Evolutionary conservation across 2,888 invertebrate species (phyloP), one percentile per base, ranked within the genome.

Genomic region (Ophioninae sp.): DNA sequence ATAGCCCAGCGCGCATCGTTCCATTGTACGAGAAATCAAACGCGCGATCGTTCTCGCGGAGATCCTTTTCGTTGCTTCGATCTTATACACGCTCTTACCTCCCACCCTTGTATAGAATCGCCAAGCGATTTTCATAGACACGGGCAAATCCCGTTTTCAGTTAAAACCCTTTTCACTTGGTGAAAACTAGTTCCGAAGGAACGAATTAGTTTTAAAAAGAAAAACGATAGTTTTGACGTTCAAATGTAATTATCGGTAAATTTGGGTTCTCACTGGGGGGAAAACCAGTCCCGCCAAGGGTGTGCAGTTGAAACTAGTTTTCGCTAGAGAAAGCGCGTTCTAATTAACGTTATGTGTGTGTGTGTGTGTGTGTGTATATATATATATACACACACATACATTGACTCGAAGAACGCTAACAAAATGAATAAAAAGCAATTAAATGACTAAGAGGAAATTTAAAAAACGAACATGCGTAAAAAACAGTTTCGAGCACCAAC

Each of bases 61-160:
- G 56, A 62, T 77, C 41, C 69, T 61, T 83, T 80, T 83, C 80
- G 80, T 83, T 83, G 57, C 79, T 77, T 61, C 67, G 73, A 81
- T 83, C 77, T 73, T 57, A 74, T 72, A 80, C 39, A 69, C 61
- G 72, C 57, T 68, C 70, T 77, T 59, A 68, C 78, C 81, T 84
- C 83, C 81, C 83, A 84, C 78, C 81, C 78, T 84, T 84, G 77
- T 81, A 81, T 83, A 83, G 83, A 81, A 84, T 84, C 83, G 78
- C 81, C 65, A 81, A 78, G 81, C 81, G 81, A 84, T 84, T 78
- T 81, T 81, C 81, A 78, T 78, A 78, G 83, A 83, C 70, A 78
- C 81, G 78, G 83, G 81, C 78, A 84, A 67, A 74, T 84, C n/a
- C n/a, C n/a, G n/a, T n/a, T n/a, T n/a, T n/a, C n/a, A 59, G 70